Evolutionary conservation across 1,140 invertebrate species (phyloP).

Genomic region (Solen grandis): DNA sequence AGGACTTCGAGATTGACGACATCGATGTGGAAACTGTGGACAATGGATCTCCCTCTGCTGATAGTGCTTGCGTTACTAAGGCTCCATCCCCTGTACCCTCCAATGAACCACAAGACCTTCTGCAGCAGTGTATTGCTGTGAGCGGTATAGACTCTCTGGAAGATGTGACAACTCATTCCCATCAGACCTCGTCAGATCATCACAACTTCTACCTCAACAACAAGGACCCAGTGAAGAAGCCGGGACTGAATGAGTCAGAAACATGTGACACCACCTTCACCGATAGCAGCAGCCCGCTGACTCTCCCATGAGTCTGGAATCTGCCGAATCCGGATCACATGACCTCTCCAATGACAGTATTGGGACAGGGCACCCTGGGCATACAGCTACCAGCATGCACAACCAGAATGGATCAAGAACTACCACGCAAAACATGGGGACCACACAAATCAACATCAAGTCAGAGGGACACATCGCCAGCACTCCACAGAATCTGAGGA

Average conservation of each 20-base stretch:
- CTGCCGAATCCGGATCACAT: neutral
- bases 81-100: no score
- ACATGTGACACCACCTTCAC: neutral
- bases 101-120: no score
- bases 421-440: no score
- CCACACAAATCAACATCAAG: no score
- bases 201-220: neutral
- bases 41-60: no score
- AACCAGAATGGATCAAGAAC: no score
- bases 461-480: no score
- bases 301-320: neutral
- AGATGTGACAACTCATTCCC: neutral
- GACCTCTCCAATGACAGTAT: no score
- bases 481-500: neutral
- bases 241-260: no score
- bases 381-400: no score
- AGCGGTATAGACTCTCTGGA: conserved; percentile 30
- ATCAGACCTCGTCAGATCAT: neutral
- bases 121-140: conserved; percentile 34
- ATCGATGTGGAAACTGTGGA: conserved; percentile 54
- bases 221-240: no score
- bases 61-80: neutral
- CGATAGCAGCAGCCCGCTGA: neutral
- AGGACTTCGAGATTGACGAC: conserved; percentile 47
- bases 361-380: no score